Conservation (phyloP, 2,888 invertebrate genomes). For the Rhorus exstirpatorius region DNA sequence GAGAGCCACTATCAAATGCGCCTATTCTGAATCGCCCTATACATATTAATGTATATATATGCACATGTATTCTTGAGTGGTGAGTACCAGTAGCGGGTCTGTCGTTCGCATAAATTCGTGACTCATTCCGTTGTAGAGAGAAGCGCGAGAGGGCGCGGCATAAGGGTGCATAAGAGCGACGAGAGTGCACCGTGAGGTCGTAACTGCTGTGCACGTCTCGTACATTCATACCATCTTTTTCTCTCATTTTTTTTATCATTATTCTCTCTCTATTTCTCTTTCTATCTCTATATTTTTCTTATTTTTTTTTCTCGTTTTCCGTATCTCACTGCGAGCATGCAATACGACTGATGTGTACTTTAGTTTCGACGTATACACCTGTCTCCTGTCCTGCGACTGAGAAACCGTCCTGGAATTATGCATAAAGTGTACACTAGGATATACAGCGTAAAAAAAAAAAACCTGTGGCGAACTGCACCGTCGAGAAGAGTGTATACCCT, state of each 20-base stretch:
- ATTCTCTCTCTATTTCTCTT: slow-evolving; percentile 10
- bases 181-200: slow-evolving; percentile 61
- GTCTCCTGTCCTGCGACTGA: slow-evolving; percentile 25
- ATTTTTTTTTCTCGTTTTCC: slow-evolving; percentile 8
- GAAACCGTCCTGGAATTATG: slow-evolving; percentile 28
- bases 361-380: slow-evolving; percentile 48
- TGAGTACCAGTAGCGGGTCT: slow-evolving; percentile 30
- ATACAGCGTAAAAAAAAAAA: slow-evolving; percentile 15
- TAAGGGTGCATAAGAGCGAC: slow-evolving; percentile 50
- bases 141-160: slow-evolving; percentile 42
- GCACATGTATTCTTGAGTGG: slow-evolving; percentile 31
- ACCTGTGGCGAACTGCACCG: slow-evolving; percentile 10
- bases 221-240: slow-evolving; percentile 12
- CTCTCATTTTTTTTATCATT: slow-evolving; percentile 15
- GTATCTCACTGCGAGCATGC: background rate
- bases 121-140: slow-evolving; percentile 49
- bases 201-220: slow-evolving; percentile 71
- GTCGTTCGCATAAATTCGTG: slow-evolving; percentile 66
- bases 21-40: slow-evolving; percentile 30
- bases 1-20: background rate
- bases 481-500: slow-evolving; percentile 2
- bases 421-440: background rate
- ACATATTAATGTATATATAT: background rate
- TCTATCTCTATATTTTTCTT: slow-evolving; percentile 12
- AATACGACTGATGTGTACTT: slow-evolving; percentile 47